Conservation (phyloP, 2,113 vertebrate genomes). For the Callocephalon fimbriatum region DNA sequence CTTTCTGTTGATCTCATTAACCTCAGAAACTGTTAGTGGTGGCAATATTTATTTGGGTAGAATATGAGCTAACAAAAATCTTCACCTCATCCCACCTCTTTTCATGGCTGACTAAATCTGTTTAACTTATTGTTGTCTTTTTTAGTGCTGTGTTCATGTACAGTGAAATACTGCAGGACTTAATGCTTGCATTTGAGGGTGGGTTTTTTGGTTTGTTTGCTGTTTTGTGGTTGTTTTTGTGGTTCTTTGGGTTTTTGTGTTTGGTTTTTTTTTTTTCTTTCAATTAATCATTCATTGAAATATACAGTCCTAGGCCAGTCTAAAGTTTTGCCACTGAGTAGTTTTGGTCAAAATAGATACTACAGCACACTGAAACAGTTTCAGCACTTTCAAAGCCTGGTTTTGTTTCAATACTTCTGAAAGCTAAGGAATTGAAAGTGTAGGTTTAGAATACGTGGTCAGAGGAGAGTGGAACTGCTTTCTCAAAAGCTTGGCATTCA, state of each 20-base stretch:
- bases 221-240: not conserved
- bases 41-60: not conserved
- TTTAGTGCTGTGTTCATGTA: not conserved
- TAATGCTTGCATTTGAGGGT: accelerated
- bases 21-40: not conserved
- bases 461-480: not conserved
- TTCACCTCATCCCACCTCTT: not conserved
- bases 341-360: not conserved
- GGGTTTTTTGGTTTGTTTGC: not conserved
- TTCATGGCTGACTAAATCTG: not conserved
- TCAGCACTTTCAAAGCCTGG: not conserved
- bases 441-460: not conserved
- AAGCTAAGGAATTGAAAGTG: not conserved
- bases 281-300: not conserved
- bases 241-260: not conserved
- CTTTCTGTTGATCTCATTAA: not conserved
- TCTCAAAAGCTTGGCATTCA: not conserved
- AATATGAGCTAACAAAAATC: not conserved
- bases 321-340: not conserved
- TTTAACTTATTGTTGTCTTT: not conserved
- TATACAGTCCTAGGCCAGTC: not conserved
- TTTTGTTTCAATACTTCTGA: not conserved
- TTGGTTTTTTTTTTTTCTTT: not conserved
- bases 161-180: not conserved
- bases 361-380: not conserved